These are phyloP conservation scores for Hippocampus comes DNA, from an alignment of 2,113 vertebrate species.

Conservation along the genomic window DNA sequence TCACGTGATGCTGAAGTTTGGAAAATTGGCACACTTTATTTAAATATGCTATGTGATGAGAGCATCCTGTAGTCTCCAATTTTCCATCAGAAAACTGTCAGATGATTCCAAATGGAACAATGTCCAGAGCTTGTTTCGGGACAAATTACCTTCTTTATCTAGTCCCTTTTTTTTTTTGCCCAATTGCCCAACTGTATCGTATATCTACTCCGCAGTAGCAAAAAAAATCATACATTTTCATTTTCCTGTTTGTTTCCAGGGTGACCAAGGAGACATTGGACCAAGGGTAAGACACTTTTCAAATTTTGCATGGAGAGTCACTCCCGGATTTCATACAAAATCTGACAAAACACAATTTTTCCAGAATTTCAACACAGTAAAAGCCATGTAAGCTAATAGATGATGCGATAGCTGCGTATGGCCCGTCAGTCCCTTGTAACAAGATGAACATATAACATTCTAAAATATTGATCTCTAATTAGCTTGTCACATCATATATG, in stretches of 20 bases:
- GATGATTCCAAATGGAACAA: conserved; percentile 22
- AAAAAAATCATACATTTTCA: conserved; percentile 40
- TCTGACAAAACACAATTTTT: not conserved
- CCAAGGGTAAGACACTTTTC: conserved; percentile 78
- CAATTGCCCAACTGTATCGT: not conserved
- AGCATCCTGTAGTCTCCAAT: conserved; percentile 19
- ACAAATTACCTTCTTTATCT: conserved; percentile 40
- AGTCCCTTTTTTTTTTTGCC: conserved; percentile 10
- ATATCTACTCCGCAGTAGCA: conserved; percentile 7
- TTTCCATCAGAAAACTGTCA: conserved; percentile 27
- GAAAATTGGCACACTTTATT: conserved; percentile 39
- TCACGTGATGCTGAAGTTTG: conserved; percentile 39
- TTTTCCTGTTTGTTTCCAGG: conserved; percentile 72
- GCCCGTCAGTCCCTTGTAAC: not conserved
- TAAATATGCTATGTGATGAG: conserved; percentile 44
- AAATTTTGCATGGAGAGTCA: not conserved
- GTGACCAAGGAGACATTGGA: conserved; percentile 85
- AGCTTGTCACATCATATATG: not conserved
- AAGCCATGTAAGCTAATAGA: not conserved
- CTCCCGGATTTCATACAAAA: not conserved
- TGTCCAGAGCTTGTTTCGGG: conserved; percentile 22
- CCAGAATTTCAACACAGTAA: not conserved
- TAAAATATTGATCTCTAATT: not conserved
- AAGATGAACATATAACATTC: not conserved
- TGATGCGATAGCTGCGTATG: not conserved